These are phyloP conservation scores for Cryptomyrus ogoouensis DNA, from an alignment of 2,113 vertebrate species.

Conservation along the genomic window DNA sequence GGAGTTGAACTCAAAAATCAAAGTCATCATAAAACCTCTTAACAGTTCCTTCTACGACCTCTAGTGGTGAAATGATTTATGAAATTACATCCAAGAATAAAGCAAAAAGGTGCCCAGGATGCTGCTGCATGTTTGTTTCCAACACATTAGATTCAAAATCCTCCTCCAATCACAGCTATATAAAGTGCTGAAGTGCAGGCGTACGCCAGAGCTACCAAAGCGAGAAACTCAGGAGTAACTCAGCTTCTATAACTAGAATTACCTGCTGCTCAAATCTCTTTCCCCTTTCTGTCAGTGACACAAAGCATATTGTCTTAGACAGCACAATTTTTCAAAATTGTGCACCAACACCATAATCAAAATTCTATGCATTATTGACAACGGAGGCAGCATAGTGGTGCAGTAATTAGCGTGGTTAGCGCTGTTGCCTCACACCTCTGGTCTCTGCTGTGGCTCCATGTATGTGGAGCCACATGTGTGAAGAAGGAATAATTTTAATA, in stretches of 20 bases:
- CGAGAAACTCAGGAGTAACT: background rate
- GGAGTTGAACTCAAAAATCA: background rate
- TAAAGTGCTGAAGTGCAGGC: background rate
- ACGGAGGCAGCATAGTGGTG: background rate
- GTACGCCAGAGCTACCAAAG: background rate
- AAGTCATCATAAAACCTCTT: background rate
- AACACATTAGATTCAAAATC: background rate
- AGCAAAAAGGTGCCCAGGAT: background rate
- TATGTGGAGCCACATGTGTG: background rate
- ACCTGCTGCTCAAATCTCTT: background rate
- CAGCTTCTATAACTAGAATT: background rate
- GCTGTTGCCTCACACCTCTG: background rate
- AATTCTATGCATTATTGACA: background rate
- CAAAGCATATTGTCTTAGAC: background rate
- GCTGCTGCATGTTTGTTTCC: background rate
- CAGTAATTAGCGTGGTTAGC: background rate
- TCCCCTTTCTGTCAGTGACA: background rate
- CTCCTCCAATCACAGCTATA: background rate
- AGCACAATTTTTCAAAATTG: background rate
- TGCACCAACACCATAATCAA: background rate
- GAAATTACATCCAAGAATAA: background rate
- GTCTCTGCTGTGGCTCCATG: background rate
- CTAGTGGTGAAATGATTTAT: background rate
- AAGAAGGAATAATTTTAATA: background rate
- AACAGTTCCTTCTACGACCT: background rate